Conservation (phyloP, 2,888 invertebrate species). For the Amiota mariae region DNA sequence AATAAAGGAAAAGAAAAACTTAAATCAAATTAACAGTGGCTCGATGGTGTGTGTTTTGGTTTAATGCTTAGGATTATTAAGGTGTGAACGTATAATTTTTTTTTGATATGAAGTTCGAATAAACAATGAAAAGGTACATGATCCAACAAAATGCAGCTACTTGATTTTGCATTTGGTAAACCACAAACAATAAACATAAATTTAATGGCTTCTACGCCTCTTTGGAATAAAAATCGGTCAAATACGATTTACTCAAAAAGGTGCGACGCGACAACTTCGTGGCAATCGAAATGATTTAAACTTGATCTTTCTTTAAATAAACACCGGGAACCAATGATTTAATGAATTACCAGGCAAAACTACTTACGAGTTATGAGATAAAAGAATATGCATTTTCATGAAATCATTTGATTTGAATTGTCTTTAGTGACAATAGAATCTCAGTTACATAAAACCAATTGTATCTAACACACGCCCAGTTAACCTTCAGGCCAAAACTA, state of each 20-base stretch:
- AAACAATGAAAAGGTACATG: neutral
- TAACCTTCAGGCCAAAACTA: neutral
- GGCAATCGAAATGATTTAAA: neutral
- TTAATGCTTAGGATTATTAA: conserved; percentile 36
- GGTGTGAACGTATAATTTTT: conserved; percentile 44
- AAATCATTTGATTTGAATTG: too few species aligned
- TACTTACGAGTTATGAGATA: too few species aligned
- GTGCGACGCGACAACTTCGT: neutral
- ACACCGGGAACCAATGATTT: neutral
- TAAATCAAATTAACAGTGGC: conserved; percentile 7
- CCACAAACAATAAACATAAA: too few species aligned
- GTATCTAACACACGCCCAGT: conserved; percentile 1
- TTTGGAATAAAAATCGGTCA: conserved; percentile 1
- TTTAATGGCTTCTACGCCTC: too few species aligned
- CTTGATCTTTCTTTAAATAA: conserved; percentile 10
- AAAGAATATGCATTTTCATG: neutral
- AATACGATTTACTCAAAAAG: neutral
- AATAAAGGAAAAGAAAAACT: neutral
- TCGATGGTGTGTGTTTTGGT: conserved; percentile 28
- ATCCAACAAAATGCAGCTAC: neutral
- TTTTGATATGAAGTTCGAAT: neutral
- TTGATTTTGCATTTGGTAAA: too few species aligned
- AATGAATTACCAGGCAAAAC: too few species aligned
- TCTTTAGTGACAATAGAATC: too few species aligned
- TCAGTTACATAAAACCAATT: neutral